Evolutionary conservation across 2,113 vertebrate species (phyloP), one percentile per base, ranked within the genome.

Genomic region (Perognathus longimembris): DNA sequence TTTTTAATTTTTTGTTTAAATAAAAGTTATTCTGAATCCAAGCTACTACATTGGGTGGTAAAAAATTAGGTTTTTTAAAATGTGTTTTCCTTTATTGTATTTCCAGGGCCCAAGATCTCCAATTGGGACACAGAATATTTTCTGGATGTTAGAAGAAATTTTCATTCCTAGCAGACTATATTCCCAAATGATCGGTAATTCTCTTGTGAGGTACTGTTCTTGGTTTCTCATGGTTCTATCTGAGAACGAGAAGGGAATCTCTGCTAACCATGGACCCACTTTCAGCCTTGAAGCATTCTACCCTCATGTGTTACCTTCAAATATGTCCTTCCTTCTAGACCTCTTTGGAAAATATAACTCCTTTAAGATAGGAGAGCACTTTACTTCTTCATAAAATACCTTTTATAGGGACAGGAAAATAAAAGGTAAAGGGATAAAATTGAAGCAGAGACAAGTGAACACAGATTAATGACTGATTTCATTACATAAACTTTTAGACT

Each of bases 1-100:
- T 42, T 7, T 57, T 79, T 81, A 66, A 59, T 66, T 54, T 3
- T 85, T 63, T 84, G 3, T 40, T 80, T 75, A 93, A 78, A 74
- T 69, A 93, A 78, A 74, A 94, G 50, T 63, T 32, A 78, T 84
- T 80, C 9, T 22, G 71, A 83, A 84, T 80, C 42, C 18, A 83
- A 89, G 32, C 32, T 34, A 34, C 85, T 1, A 17, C 3, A 69
- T 4, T 54, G 83, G n/a, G 3, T 45, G 20, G 15, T 28, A 38
- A 24, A 18, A 14, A 79, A 73, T 71, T 59, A 34, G n/a, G n/a
- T 17, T 24, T 32, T 69, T 24, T 59, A 32, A 64, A 64, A n/a
- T 71, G 17, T 54, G 22, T 50, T 42, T 83, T 88, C 11, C 3
- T 57, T 1, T 18, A 1, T 6, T 0, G 11, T 7, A 28, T 9